Conservation (phyloP, 2,113 vertebrate species). For the Pseudorasbora parva region DNA sequence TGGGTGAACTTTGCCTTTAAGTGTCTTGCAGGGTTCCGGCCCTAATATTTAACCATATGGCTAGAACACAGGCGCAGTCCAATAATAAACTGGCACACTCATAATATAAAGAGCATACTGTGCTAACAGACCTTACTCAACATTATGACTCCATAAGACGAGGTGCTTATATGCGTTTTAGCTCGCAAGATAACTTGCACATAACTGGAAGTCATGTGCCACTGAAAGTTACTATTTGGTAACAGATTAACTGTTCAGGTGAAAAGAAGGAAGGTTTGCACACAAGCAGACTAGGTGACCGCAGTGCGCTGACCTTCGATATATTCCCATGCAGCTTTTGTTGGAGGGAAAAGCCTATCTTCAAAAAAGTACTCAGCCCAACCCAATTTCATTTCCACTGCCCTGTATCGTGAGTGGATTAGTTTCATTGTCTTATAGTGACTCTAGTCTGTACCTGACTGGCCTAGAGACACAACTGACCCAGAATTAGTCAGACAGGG, state of each 20-base stretch:
- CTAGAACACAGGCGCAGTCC: background rate
- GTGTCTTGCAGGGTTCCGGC: background rate
- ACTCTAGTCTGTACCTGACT: conserved; percentile 30
- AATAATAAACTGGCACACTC: background rate
- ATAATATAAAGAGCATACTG: background rate
- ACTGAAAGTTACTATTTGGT: background rate
- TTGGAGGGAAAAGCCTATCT: background rate
- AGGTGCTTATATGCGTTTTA: background rate
- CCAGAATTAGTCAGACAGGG: conserved; percentile 7
- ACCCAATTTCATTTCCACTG: background rate
- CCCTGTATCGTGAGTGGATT: conserved; percentile 3
- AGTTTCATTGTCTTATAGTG: background rate
- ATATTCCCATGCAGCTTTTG: background rate
- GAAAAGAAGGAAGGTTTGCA: background rate
- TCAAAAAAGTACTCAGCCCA: background rate
- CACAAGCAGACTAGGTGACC: background rate
- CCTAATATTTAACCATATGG: background rate
- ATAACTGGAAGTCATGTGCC: background rate
- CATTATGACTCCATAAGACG: background rate
- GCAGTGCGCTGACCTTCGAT: background rate
- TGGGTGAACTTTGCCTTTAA: too few species aligned
- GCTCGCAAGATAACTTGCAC: background rate
- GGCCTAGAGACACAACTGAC: background rate
- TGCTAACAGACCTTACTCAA: background rate
- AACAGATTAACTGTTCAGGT: conserved; percentile 22